A percentile compares a stretch with the other conserved stretches of the same genome.
phyloP scores from a whole-genome alignment of 2,113 vertebrate genomes.

The Thryonomys swinderianus region DNA sequence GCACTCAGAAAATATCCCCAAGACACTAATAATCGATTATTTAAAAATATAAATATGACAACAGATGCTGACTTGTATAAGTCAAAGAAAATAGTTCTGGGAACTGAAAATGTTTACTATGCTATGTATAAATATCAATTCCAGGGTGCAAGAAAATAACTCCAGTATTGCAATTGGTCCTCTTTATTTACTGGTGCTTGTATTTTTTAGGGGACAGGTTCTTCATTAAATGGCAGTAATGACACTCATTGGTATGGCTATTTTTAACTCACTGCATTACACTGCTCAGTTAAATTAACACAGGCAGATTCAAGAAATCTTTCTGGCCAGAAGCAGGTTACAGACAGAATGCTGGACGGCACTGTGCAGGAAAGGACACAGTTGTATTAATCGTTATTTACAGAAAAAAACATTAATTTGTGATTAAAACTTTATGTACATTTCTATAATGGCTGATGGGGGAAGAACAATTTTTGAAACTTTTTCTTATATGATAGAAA shows the following conservation, averaged over 20 bases:
- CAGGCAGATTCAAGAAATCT: slow-evolving; percentile 70
- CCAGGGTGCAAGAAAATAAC: slow-evolving; percentile 22
- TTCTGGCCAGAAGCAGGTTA: slow-evolving; percentile 55
- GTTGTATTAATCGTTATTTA: slow-evolving; percentile 62
- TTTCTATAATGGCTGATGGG: not conserved
- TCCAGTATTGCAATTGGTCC: slow-evolving; percentile 42
- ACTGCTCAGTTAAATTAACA: slow-evolving; percentile 62
- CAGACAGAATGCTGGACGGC: slow-evolving; percentile 58
- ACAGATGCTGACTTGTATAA: slow-evolving; percentile 1
- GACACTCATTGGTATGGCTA: slow-evolving; percentile 70
- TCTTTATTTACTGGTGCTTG: slow-evolving; percentile 41
- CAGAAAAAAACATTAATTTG: not conserved
- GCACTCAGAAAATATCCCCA: slow-evolving; percentile 51
- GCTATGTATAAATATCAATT: slow-evolving; percentile 34
- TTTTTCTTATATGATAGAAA: not conserved
- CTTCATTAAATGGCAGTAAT: slow-evolving; percentile 69
- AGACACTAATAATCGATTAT: slow-evolving; percentile 22
- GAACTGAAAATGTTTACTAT: slow-evolving; percentile 67
- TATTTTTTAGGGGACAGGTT: slow-evolving; percentile 28
- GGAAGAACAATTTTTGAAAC: not conserved
- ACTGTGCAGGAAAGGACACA: slow-evolving; percentile 47
- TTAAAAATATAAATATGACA: slow-evolving; percentile 33
- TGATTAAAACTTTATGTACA: slow-evolving; percentile 24
- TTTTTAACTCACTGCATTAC: slow-evolving; percentile 80
- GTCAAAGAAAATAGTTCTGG: slow-evolving; percentile 58